Evolutionary conservation across 2,797 vertebrate species (phyloP), one percentile per base, ranked within the genome.

Genomic region (Lateolabrax maculatus): DNA sequence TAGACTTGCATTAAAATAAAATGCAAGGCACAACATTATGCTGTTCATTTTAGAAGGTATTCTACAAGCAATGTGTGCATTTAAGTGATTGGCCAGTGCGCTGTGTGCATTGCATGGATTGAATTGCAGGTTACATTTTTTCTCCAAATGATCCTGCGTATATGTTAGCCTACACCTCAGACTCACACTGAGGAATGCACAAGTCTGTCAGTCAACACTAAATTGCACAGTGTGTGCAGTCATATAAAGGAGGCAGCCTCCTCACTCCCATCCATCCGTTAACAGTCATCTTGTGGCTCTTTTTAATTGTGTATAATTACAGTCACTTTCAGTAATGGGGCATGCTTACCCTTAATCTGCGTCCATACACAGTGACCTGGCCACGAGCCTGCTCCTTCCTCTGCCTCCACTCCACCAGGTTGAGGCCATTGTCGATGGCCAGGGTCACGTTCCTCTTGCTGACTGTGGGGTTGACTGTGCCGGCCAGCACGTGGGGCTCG

Each of bases 321-420:
- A 27, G 52, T 49, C 44, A 46, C 67, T 67, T 48, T 63, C 5
- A 37, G 11, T 41, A 23, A 56, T 6, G n/a, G 3, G 0, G 25
- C 4, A 9, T 46, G 19, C 97, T 97, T 84, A 99, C 98, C 96
- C 98, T 93, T 53, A 99, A 94, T 65, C 98, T 95, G 72, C 98
- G 98, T 55, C 98, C 98, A 0, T 99, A 99, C 71, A 99, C 97
- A 0, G 98, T 99, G 94, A 99, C 95, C 93, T 99, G 98, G 9
- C 98, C 98, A 0, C 98, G 95, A 0, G 97, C 96, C 90, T 99
- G 98, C 86, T 99, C 98, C 93, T 99, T 99, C 78, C 98, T 96
- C 86, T 99, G 98, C 39, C 98, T 94, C 98, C 98, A 99, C 90
- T 99, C 98, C 84, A 99, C 98, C 27, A 99, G 94, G 88, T 99